phyloP scores from a whole-genome alignment of 1,140 invertebrate species.

The Anastrepha ludens region DNA sequence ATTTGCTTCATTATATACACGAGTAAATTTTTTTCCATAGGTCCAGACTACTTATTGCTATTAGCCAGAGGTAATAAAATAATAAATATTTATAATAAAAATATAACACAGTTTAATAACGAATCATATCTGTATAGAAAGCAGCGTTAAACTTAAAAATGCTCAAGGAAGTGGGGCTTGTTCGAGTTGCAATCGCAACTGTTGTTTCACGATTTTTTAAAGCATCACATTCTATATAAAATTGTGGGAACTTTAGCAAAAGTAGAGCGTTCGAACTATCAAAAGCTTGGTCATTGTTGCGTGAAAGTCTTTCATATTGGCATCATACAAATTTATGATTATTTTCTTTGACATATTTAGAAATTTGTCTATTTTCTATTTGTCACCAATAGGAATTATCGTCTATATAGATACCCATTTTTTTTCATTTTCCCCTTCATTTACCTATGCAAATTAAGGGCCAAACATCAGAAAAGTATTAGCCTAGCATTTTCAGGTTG shows the following conservation, averaged over 20 bases:
- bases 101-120: constrained; percentile 37
- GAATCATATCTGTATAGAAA: neutral
- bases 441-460: too few species aligned
- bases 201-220: neutral
- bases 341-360: too few species aligned
- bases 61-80: constrained; percentile 24
- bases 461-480: too few species aligned
- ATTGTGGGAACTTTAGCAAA: neutral
- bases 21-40: neutral
- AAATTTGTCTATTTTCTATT: too few species aligned
- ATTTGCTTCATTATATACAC: constrained; percentile 7
- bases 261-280: neutral
- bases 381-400: too few species aligned
- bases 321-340: too few species aligned
- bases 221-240: neutral
- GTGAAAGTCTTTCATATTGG: too few species aligned
- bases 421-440: too few species aligned
- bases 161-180: too few species aligned
- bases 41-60: constrained; percentile 15
- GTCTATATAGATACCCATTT: too few species aligned
- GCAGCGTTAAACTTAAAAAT: neutral
- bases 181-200: neutral
- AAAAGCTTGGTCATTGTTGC: neutral
- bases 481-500: too few species aligned
- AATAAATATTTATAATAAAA: neutral